Evolutionary conservation across 2,888 invertebrate species (phyloP).

Genomic region (Apocheima hispidaria): DNA sequence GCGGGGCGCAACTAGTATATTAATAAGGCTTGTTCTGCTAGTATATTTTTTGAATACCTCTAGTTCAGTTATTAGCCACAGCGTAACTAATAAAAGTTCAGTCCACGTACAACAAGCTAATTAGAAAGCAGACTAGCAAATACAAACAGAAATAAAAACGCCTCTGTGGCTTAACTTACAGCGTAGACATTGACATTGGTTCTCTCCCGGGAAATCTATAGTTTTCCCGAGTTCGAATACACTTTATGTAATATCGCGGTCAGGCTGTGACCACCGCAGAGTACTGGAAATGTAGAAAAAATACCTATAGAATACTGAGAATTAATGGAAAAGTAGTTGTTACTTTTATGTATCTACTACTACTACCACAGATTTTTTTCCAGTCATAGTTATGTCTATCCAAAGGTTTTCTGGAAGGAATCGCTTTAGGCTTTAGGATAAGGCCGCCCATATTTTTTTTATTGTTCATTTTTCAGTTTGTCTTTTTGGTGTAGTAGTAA

Average conservation of each 20-base stretch:
- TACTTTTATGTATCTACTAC: too few species aligned
- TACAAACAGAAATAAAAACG: constrained; percentile 26
- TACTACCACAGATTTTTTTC: too few species aligned
- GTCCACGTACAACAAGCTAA: constrained; percentile 7
- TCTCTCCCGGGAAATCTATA: constrained; percentile 57
- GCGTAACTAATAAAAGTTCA: constrained; percentile 7
- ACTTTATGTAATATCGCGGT: constrained; percentile 55
- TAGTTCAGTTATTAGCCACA: constrained; percentile 5
- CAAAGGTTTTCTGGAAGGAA: too few species aligned
- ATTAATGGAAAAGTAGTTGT: background rate
- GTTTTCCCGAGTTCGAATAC: constrained; percentile 51
- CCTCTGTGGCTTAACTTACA: constrained; percentile 28
- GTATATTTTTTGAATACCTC: background rate
- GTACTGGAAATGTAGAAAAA: background rate
- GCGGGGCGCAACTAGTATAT: too few species aligned
- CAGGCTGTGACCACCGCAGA: constrained; percentile 22
- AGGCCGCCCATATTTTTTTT: too few species aligned
- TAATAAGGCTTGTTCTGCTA: too few species aligned
- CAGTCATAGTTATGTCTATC: too few species aligned
- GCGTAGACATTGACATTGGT: constrained; percentile 39
- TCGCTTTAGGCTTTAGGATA: too few species aligned
- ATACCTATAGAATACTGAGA: background rate
- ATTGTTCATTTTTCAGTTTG: too few species aligned
- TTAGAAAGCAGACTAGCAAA: constrained; percentile 11
- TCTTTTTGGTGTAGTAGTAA: too few species aligned